These are phyloP conservation scores for Drosophila seguyi DNA, from an alignment of 1,140 invertebrate genomes.

Conservation along the genomic window DNA sequence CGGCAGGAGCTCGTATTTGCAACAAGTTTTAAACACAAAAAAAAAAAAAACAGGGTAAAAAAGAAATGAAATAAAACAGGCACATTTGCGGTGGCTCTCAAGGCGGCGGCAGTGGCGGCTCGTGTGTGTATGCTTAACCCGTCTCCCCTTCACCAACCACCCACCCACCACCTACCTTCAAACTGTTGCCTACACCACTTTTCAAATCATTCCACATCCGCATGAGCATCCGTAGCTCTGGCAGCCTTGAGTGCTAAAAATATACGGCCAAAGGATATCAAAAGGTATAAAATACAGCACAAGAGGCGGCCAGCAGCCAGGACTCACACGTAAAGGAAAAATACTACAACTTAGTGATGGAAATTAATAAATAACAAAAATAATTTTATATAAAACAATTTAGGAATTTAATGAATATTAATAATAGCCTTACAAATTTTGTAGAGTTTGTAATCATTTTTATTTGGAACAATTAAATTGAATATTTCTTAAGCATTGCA, in stretches of 20 bases:
- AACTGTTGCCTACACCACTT: slow-evolving; percentile 73
- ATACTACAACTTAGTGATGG: too few species aligned
- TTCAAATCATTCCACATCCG: slow-evolving; percentile 80
- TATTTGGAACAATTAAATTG: too few species aligned
- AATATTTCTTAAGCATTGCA: too few species aligned
- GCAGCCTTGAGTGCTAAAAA: slow-evolving; percentile 76
- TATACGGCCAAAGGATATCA: slow-evolving; percentile 69
- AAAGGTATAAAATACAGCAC: slow-evolving; percentile 45
- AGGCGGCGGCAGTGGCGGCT: slow-evolving; percentile 44
- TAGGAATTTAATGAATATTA: too few species aligned
- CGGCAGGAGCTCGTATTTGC: slow-evolving; percentile 50
- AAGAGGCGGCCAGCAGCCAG: background rate
- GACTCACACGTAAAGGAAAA: slow-evolving; percentile 2
- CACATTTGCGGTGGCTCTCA: slow-evolving; percentile 63
- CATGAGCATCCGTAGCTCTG: slow-evolving; percentile 68
- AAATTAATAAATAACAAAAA: too few species aligned
- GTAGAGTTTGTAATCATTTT: too few species aligned
- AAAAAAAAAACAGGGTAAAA: background rate
- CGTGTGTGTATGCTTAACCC: slow-evolving; percentile 36
- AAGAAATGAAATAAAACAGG: slow-evolving; percentile 33
- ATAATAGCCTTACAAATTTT: too few species aligned
- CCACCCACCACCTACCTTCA: too few species aligned
- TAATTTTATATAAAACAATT: too few species aligned
- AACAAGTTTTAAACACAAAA: slow-evolving; percentile 67
- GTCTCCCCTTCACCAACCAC: slow-evolving; percentile 16